Conservation (phyloP, 2,113 vertebrate species). For the Chitala chitala region DNA sequence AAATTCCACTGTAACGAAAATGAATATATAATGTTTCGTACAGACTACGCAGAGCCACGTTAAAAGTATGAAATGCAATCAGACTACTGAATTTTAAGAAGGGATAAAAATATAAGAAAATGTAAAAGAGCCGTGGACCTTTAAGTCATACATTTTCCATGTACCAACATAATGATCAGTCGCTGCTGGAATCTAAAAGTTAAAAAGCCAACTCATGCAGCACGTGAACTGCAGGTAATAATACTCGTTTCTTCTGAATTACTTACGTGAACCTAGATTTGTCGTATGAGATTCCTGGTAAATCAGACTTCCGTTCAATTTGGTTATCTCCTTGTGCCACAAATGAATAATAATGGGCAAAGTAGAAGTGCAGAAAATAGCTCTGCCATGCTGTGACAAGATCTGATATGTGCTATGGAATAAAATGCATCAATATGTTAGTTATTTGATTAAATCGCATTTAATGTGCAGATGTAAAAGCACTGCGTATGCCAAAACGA, state of each 20-base stretch:
- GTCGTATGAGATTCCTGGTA: background rate
- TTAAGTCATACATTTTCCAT: background rate
- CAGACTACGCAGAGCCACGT: background rate
- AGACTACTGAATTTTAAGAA: background rate
- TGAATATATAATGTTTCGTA: background rate
- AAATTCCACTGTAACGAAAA: background rate
- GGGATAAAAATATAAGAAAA: background rate
- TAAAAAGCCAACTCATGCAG: background rate
- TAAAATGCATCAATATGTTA: background rate
- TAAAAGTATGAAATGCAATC: background rate
- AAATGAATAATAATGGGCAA: background rate
- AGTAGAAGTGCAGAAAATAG: background rate
- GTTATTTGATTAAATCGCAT: background rate
- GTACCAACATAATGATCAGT: background rate
- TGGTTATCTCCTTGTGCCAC: background rate
- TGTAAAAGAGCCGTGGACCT: background rate
- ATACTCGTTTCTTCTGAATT: background rate
- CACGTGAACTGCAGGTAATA: background rate
- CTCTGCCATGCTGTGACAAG: too few species aligned
- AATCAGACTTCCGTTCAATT: background rate
- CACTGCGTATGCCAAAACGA: too few species aligned
- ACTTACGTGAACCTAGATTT: background rate
- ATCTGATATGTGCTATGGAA: too few species aligned
- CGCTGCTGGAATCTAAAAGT: background rate
- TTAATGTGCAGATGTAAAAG: too few species aligned